phyloP scores from a whole-genome alignment of 2,888 invertebrate genomes.

The Physocephala rufipes region DNA sequence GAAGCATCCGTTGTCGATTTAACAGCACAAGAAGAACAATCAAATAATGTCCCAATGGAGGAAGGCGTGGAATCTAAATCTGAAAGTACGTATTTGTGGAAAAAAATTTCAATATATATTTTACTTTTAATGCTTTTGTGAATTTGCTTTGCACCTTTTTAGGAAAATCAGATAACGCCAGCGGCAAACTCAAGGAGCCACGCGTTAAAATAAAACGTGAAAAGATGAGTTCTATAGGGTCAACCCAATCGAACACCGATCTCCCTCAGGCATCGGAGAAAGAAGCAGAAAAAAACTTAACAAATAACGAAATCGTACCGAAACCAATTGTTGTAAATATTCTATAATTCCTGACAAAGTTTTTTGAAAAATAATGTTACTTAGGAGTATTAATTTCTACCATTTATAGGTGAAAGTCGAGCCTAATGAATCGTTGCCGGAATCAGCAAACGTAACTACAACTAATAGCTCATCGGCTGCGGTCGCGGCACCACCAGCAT shows the following conservation, averaged over 20 bases:
- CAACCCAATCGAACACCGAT: background rate
- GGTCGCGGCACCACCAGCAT: constrained; percentile 30
- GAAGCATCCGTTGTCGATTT: constrained; percentile 45
- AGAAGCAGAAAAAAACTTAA: background rate
- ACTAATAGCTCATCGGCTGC: background rate
- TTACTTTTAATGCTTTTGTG: background rate
- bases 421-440: background rate
- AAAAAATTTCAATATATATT: background rate
- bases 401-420: constrained; percentile 13
- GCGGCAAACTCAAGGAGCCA: constrained; percentile 32
- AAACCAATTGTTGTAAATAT: constrained; percentile 33
- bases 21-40: constrained; percentile 45
- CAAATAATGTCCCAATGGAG: too few relatives aligned
- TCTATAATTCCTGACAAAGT: background rate
- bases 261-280: background rate
- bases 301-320: constrained; percentile 11
- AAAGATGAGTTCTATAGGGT: constrained; percentile 46
- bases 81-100: background rate
- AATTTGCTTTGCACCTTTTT: background rate
- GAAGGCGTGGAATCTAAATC: constrained; percentile 12
- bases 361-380: background rate
- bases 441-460: background rate
- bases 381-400: background rate
- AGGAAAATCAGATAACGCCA: background rate
- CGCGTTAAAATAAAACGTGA: constrained; percentile 56